These are phyloP conservation scores for Leuciscus idus DNA, from an alignment of 2,113 vertebrate genomes.

Conservation along the genomic window DNA sequence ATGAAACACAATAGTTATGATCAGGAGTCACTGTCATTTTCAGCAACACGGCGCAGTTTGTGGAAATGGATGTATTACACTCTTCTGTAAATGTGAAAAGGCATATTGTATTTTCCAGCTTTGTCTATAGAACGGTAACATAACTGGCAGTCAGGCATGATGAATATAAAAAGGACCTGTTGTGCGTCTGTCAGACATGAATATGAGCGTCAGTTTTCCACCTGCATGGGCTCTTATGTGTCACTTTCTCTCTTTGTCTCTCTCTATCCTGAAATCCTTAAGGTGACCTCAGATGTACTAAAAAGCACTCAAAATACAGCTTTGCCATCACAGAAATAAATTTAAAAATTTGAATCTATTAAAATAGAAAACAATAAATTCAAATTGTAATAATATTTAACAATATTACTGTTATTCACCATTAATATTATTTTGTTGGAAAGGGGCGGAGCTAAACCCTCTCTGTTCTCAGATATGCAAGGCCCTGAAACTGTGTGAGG, in stretches of 20 bases:
- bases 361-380: too few relatives aligned
- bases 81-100: slow-evolving; percentile 36
- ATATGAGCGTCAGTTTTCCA: slow-evolving; percentile 31
- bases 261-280: slow-evolving; percentile 47
- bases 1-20: not conserved
- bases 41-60: not conserved
- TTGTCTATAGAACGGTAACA: slow-evolving; percentile 22
- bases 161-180: slow-evolving; percentile 52
- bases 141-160: slow-evolving; percentile 44
- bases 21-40: slow-evolving; percentile 7
- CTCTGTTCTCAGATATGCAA: slow-evolving; percentile 6
- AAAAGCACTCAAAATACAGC: too few relatives aligned
- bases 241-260: slow-evolving; percentile 41
- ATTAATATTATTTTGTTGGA: not conserved
- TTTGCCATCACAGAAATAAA: too few relatives aligned
- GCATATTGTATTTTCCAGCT: slow-evolving; percentile 32
- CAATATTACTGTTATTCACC: too few relatives aligned
- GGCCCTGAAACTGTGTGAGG: slow-evolving; percentile 34
- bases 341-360: too few relatives aligned
- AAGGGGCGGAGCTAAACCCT: not conserved
- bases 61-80: slow-evolving; percentile 30
- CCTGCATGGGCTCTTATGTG: not conserved
- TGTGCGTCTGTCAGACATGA: slow-evolving; percentile 32
- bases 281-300: not conserved
- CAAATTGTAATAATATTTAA: too few relatives aligned